Evolutionary conservation across 2,797 vertebrate species (phyloP), one percentile per base, ranked within the genome.

Genomic region (Percopsis omiscomaycus): DNA sequence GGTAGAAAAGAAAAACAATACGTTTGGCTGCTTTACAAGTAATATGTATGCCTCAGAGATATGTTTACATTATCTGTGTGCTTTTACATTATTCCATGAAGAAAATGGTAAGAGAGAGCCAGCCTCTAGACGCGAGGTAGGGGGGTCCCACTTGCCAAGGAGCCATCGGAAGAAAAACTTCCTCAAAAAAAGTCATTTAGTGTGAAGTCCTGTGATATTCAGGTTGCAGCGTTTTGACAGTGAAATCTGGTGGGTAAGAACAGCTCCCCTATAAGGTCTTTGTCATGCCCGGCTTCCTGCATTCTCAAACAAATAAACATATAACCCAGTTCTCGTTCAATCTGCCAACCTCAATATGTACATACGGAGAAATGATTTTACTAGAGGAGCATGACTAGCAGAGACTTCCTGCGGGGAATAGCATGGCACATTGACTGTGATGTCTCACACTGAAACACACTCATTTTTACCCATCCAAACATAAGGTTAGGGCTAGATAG

Each of bases 21-120:
- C 84, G 86, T 89, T 92, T 90, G 88, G 87, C 83, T 90, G 88
- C 87, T 90, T 89, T 87, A 89, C 91, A 92, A 87, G 86, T 89
- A 88, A 89, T 88, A 91, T 75, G 59, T 84, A 84, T 83, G 74
- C 83, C 79, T 87, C 71, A 73, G 78, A 85, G 84, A 87, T 84
- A 85, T 85, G 84, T 83, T 86, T 78, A 83, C 80, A 78, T 88
- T 86, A 81, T 78, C 71, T 37, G 77, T 89, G 86, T 86, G 85
- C 83, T 88, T 89, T 81, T 83, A 70, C 78, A 79, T 79, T 73
- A 80, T 83, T 77, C 82, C 81, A 80, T 77, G 75, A 85, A 71
- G 77, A 84, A 46, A 11, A 32, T 32, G 70, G 60, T 74, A 66
- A 68, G 74, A 81, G 74, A 81, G 75, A 86, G 71, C 51, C 68